phyloP scores from a whole-genome alignment of 2,797 vertebrate genomes.

The Phoeniculus purpureus region DNA sequence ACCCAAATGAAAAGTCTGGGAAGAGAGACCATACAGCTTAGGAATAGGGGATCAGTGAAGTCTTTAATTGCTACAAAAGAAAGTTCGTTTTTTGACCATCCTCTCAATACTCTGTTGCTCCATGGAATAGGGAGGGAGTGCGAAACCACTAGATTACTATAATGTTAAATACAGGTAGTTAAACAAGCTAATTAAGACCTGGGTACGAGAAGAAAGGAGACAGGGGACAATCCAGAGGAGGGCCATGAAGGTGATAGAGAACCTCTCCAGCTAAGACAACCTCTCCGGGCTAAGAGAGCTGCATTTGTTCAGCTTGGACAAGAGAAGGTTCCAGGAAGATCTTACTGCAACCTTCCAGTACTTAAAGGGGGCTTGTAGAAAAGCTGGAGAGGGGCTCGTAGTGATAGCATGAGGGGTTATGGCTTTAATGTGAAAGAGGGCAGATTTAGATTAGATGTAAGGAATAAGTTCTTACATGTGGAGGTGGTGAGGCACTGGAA shows the following conservation, averaged over 20 bases:
- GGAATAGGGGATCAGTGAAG: not conserved
- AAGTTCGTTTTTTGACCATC: not conserved
- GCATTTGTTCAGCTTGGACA: not conserved
- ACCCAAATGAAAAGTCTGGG: not conserved
- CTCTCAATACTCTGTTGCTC: not conserved
- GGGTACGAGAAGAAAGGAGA: not conserved
- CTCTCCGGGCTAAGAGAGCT: too few species aligned
- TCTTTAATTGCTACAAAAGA: not conserved
- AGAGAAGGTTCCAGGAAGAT: not conserved
- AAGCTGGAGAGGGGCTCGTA: not conserved
- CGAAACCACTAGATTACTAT: not conserved
- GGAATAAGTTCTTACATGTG: not conserved
- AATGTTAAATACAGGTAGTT: not conserved
- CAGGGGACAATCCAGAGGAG: not conserved
- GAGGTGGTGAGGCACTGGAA: too few species aligned
- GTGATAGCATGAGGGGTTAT: not conserved
- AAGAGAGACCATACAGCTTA: not conserved
- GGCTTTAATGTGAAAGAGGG: not conserved
- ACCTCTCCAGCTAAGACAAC: not conserved
- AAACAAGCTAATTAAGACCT: not conserved
- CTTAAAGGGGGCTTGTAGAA: not conserved
- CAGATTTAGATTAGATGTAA: not conserved
- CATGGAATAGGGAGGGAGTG: accelerated
- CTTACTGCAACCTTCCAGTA: not conserved
- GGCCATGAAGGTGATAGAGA: not conserved